A percentile compares a stretch with the other conserved stretches of the same genome.
Evolutionary conservation across 2,113 vertebrate species (phyloP).

Genomic region (Megaceryle maxima): DNA sequence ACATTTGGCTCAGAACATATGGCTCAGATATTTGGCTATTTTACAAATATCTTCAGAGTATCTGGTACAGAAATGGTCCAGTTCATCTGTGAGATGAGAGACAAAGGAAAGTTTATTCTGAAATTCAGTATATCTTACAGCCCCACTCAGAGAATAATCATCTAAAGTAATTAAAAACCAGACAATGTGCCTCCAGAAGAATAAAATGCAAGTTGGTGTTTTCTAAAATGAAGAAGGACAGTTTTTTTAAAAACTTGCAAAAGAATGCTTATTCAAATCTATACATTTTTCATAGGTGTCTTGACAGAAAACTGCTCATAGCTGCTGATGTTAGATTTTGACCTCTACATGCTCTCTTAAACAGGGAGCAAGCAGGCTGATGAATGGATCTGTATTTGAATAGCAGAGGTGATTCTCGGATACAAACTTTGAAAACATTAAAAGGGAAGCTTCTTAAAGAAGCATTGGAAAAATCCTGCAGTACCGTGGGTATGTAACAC

Average conservation of each 20-base stretch:
- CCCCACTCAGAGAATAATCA: neutral
- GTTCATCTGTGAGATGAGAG: neutral
- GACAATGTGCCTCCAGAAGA: conserved; percentile 6
- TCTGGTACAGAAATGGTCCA: neutral
- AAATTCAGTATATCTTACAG: neutral
- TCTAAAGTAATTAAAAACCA: conserved; percentile 41
- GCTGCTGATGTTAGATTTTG: neutral
- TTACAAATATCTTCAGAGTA: neutral
- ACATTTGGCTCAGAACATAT: neutral
- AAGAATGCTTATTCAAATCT: conserved; percentile 4
- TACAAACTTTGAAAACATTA: neutral
- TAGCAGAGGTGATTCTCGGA: neutral
- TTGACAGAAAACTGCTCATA: conserved; percentile 12
- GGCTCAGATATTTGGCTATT: neutral
- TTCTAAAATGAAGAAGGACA: conserved; percentile 59
- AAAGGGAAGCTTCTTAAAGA: neutral
- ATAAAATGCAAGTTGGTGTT: conserved; percentile 38
- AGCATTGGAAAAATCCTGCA: neutral
- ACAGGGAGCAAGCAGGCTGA: neutral
- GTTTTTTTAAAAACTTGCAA: conserved; percentile 53
- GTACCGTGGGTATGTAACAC: neutral
- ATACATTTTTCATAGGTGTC: conserved; percentile 29
- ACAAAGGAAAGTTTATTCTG: neutral
- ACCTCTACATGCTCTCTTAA: neutral
- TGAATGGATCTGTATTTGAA: neutral